These are phyloP conservation scores for Drosophila chauvacae DNA, from an alignment of 1,140 invertebrate species.

Conservation along the genomic window DNA sequence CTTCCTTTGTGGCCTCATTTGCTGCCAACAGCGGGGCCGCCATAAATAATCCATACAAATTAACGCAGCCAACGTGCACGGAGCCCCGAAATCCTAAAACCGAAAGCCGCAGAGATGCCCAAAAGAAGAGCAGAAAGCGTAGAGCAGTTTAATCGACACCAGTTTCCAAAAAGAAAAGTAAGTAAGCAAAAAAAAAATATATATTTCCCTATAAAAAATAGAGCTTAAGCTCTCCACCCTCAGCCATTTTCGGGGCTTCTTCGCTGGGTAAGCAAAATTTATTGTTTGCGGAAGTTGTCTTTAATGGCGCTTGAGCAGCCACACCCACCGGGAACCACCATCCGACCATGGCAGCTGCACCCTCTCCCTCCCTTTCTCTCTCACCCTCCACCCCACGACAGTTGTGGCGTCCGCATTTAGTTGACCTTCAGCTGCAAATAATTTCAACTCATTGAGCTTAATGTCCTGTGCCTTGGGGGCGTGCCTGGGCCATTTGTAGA, in stretches of 20 bases:
- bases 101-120: conserved; percentile 12
- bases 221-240: conserved; percentile 25
- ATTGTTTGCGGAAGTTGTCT: conserved; percentile 81
- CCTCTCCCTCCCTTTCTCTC: not conserved
- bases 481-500: conserved; percentile 37
- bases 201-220: conserved; percentile 29
- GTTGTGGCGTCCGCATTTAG: conserved; percentile 44
- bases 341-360: not conserved
- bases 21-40: conserved; percentile 29
- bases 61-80: conserved; percentile 50
- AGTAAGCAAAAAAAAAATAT: conserved; percentile 9
- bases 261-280: conserved; percentile 62
- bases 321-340: conserved; percentile 9
- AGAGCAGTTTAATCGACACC: conserved; percentile 65
- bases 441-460: conserved; percentile 83
- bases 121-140: conserved; percentile 13
- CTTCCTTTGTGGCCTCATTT: conserved; percentile 48
- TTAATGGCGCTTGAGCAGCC: conserved; percentile 71
- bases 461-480: conserved; percentile 61
- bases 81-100: conserved; percentile 15
- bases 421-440: conserved; percentile 79
- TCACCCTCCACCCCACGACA: not conserved
- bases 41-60: conserved; percentile 75
- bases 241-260: conserved; percentile 41
- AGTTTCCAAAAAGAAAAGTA: conserved; percentile 17